Percentiles rank a stretch among this genome's conserved stretches.
These are phyloP conservation scores for Silurus meridionalis DNA, from an alignment of 2,113 vertebrate species.

Conservation along the genomic window DNA sequence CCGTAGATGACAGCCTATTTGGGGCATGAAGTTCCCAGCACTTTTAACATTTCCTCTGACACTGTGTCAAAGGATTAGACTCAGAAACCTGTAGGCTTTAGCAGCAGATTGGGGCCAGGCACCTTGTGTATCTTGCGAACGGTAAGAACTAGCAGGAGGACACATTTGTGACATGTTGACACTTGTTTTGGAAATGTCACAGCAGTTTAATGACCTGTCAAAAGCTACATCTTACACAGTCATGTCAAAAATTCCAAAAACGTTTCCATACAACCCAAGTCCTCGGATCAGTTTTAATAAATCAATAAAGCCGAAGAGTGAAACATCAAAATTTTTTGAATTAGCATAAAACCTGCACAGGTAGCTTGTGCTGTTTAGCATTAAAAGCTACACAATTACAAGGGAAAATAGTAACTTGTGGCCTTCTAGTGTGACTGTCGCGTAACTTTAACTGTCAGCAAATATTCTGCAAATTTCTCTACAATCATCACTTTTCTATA, in stretches of 20 bases:
- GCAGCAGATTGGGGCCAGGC: conserved; percentile 28
- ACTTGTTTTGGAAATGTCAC: conserved; percentile 41
- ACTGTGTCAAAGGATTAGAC: conserved; percentile 45
- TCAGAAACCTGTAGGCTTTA: conserved; percentile 36
- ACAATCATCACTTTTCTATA: too few relatives aligned
- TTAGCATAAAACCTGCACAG: neutral
- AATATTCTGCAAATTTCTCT: too few relatives aligned
- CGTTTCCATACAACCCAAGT: neutral
- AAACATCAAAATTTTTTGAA: neutral
- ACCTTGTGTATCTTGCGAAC: conserved; percentile 31
- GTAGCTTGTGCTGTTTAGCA: neutral
- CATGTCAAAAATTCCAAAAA: neutral
- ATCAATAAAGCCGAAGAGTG: neutral
- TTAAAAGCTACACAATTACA: neutral
- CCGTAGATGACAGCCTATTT: conserved; percentile 29
- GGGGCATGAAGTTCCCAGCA: conserved; percentile 27
- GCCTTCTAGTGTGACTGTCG: neutral
- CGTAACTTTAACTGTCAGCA: neutral
- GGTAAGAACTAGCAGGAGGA: conserved; percentile 42
- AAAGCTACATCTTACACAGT: conserved; percentile 17
- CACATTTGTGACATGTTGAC: conserved; percentile 47
- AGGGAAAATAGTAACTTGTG: neutral
- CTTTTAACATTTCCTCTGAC: conserved; percentile 49
- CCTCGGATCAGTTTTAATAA: neutral
- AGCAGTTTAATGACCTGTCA: conserved; percentile 44